These are phyloP conservation scores for Callionymus lyra DNA, from an alignment of 2,113 vertebrate genomes.

Conservation along the genomic window DNA sequence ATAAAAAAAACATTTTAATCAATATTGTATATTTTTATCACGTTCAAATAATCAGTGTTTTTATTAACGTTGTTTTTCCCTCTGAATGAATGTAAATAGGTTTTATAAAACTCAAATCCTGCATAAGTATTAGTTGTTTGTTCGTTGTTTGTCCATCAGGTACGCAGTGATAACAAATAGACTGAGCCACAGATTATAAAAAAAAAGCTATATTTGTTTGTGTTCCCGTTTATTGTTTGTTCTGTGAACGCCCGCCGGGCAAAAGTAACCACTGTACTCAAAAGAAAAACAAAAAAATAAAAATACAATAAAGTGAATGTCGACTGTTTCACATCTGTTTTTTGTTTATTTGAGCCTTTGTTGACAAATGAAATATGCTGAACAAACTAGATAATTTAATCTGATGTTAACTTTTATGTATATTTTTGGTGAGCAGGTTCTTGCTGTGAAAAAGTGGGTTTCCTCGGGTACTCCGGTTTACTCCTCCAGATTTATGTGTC, in stretches of 20 bases:
- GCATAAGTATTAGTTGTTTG: conserved; percentile 63
- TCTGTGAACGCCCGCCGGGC: conserved; percentile 65
- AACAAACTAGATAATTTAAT: too few relatives aligned
- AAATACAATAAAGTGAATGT: conserved; percentile 75
- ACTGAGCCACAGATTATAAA: conserved; percentile 74
- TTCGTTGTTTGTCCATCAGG: conserved; percentile 55
- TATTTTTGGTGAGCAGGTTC: too few relatives aligned
- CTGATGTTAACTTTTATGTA: too few relatives aligned
- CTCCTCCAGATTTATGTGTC: too few relatives aligned
- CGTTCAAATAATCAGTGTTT: conserved; percentile 22
- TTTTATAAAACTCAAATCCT: conserved; percentile 64
- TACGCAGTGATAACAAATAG: conserved; percentile 65
- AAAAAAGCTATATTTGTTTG: conserved; percentile 68
- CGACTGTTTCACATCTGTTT: conserved; percentile 39
- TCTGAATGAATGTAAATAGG: conserved; percentile 64
- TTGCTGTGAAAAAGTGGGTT: too few relatives aligned
- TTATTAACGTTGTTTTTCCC: conserved; percentile 13
- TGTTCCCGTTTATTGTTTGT: conserved; percentile 57
- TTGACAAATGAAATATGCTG: too few relatives aligned
- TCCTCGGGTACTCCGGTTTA: too few relatives aligned
- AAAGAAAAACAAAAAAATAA: conserved; percentile 62
- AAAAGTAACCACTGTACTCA: conserved; percentile 77
- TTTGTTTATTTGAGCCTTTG: too few relatives aligned
- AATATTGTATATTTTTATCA: conserved; percentile 63
- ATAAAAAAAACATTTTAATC: conserved; percentile 27